phyloP scores from a whole-genome alignment of 2,797 vertebrate species.

The Esox masquinongy region DNA sequence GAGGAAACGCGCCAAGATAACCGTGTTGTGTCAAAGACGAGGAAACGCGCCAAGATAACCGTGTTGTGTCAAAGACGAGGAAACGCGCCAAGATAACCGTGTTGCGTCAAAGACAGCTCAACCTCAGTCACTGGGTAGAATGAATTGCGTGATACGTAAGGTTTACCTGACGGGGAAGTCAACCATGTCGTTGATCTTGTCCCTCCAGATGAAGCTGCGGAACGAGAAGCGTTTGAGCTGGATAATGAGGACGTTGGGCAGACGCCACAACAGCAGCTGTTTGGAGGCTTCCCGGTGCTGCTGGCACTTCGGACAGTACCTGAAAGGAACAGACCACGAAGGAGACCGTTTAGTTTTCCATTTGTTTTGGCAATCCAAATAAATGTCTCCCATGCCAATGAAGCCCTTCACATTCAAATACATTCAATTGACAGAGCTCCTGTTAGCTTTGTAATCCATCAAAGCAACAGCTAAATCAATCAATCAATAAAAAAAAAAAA shows the following conservation, averaged over 20 bases:
- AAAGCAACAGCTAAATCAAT: neutral
- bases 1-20: no score
- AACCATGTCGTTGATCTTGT: constrained; percentile 99
- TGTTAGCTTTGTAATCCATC: neutral
- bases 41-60: no score
- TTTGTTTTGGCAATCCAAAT: no score
- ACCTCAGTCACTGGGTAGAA: no score
- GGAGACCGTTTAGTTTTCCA: no score
- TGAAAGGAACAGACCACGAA: constrained; percentile 38
- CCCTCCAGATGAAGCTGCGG: constrained; percentile 98
- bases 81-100: no score
- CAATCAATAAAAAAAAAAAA: neutral
- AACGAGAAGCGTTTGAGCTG: constrained; percentile 99
- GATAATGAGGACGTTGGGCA: constrained; percentile 96
- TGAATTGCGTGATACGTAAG: no score
- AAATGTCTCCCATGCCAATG: no score
- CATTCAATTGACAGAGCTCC: neutral
- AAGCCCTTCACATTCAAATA: no score
- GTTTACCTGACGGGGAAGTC: constrained; percentile 39
- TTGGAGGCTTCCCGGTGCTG: constrained; percentile 97
- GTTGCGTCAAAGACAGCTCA: no score
- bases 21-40: no score
- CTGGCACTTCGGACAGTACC: constrained; percentile 99
- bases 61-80: no score
- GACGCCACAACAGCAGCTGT: constrained; percentile 94